These are phyloP conservation scores for Dreissena rostriformis DNA, from an alignment of 1,140 invertebrate species.

Conservation along the genomic window DNA sequence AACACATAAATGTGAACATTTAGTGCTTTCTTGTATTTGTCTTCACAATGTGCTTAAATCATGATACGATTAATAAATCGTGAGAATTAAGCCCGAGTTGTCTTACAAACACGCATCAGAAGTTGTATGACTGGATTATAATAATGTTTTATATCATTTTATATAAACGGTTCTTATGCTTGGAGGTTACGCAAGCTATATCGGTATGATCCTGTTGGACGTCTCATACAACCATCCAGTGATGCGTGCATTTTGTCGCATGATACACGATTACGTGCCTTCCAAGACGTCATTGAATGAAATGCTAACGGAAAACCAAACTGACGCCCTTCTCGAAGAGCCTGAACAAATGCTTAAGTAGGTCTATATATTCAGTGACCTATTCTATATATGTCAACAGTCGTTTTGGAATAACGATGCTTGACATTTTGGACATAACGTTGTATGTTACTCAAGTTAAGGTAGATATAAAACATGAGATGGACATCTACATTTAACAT, in stretches of 20 bases:
- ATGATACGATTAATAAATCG: too few species aligned
- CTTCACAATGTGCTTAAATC: too few species aligned
- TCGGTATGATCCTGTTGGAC: conserved; percentile 59
- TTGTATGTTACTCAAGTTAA: not conserved
- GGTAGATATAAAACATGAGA: conserved; percentile 1
- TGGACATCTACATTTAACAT: too few species aligned
- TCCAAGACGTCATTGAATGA: not conserved
- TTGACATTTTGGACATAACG: not conserved
- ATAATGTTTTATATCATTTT: not conserved
- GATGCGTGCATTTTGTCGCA: conserved; percentile 52
- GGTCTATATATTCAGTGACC: not conserved
- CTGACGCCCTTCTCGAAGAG: not conserved
- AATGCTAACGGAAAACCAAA: not conserved
- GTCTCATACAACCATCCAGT: conserved; percentile 62
- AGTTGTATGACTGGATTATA: not conserved
- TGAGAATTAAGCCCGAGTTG: too few species aligned
- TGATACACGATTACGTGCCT: not conserved
- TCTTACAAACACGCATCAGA: too few species aligned
- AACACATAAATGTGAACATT: too few species aligned
- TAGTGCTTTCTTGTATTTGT: too few species aligned
- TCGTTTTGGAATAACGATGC: not conserved
- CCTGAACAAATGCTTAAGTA: not conserved
- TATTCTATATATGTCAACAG: too few species aligned
- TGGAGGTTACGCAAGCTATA: conserved; percentile 57
- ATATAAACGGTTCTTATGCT: not conserved